phyloP scores from a whole-genome alignment of 2,797 vertebrate genomes.

The Amblyraja radiata region DNA sequence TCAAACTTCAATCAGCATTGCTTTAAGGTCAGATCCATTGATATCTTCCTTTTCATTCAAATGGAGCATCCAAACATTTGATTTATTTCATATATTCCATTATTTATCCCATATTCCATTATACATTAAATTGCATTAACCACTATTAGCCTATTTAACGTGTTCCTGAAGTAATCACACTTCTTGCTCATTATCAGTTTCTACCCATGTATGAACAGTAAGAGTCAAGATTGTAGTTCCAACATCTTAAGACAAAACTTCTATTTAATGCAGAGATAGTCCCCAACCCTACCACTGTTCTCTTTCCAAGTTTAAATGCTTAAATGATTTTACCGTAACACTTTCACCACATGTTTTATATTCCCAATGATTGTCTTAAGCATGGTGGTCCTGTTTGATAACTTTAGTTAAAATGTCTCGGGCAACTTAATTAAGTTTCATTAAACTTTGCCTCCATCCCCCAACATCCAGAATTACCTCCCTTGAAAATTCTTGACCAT shows the following conservation, averaged over 20 bases:
- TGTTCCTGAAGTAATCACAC: neutral
- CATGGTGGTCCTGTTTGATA: neutral
- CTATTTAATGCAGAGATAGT: neutral
- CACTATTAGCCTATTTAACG: neutral
- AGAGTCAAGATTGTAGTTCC: neutral
- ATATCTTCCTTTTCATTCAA: neutral
- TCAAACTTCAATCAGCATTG: neutral
- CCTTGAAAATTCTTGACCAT: neutral
- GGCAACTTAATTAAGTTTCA: neutral
- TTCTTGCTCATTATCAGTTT: neutral
- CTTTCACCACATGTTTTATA: neutral
- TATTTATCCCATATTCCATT: neutral
- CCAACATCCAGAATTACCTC: neutral
- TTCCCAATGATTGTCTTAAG: neutral
- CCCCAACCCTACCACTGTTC: neutral
- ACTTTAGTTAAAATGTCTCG: neutral
- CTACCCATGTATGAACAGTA: neutral
- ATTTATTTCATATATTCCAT: neutral
- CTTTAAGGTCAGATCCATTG: neutral
- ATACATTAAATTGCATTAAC: neutral
- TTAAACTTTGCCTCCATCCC: neutral
- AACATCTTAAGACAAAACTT: neutral
- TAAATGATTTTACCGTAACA: neutral
- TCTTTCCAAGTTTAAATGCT: neutral
- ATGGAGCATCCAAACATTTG: neutral